Percentiles rank a stretch among this genome's conserved stretches.
Evolutionary conservation across 1,140 invertebrate genomes (phyloP).

Genomic region (Uloborus diversus): DNA sequence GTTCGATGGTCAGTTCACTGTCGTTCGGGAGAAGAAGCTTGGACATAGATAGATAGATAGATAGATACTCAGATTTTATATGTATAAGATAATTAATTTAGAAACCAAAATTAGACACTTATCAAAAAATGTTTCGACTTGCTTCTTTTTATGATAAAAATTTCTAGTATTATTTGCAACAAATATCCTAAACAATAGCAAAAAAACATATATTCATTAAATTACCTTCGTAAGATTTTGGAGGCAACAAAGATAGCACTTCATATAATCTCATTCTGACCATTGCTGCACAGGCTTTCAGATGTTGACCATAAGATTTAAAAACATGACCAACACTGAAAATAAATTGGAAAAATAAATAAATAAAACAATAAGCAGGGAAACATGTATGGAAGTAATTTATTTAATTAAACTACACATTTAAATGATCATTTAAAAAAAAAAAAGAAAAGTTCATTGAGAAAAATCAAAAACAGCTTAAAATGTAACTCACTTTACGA

Average conservation of each 20-base stretch:
- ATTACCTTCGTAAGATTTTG: constrained; percentile 82
- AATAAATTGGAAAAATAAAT: constrained; percentile 58
- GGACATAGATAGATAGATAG: no score
- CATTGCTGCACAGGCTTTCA: constrained; percentile 93
- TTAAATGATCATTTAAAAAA: background rate
- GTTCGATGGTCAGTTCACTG: no score
- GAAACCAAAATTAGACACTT: no score
- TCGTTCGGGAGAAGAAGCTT: no score
- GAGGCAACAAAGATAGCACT: constrained; percentile 83
- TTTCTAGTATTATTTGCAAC: background rate
- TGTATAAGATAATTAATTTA: no score
- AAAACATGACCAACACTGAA: constrained; percentile 82
- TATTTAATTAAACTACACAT: background rate
- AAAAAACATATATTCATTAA: background rate
- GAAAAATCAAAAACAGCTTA: background rate
- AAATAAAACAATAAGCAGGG: constrained; percentile 55
- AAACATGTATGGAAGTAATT: background rate
- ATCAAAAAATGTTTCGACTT: background rate
- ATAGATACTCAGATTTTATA: no score
- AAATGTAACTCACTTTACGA: constrained; percentile 80
- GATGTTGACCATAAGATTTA: constrained; percentile 90
- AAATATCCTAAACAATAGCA: background rate
- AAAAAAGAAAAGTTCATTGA: background rate
- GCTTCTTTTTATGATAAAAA: background rate
- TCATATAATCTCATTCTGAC: constrained; percentile 91